These are phyloP conservation scores for Caenorhabditis drosophilae DNA, from an alignment of 2,888 invertebrate genomes.

Conservation along the genomic window DNA sequence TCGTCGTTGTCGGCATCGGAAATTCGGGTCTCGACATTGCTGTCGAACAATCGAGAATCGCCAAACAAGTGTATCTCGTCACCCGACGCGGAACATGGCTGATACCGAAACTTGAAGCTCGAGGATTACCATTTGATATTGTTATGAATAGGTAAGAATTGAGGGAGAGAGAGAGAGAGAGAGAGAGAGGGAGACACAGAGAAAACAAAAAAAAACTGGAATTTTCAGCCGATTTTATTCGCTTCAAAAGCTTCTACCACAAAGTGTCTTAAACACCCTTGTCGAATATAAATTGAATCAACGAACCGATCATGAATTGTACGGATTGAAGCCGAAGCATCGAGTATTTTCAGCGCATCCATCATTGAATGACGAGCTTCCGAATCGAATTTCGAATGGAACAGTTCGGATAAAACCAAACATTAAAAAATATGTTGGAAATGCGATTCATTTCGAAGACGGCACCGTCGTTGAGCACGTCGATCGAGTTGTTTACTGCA, in stretches of 20 bases:
- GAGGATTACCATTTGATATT: constrained; percentile 55
- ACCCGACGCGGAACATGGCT: constrained; percentile 73
- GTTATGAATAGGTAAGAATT: constrained; percentile 45
- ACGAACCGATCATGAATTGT: constrained; percentile 68
- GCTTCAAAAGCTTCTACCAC: constrained; percentile 41
- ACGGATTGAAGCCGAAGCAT: constrained; percentile 70
- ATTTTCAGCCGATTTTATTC: constrained; percentile 35
- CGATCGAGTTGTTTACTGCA: constrained; percentile 70
- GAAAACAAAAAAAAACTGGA: too few species aligned
- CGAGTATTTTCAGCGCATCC: constrained; percentile 55
- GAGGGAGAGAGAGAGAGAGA: too few species aligned
- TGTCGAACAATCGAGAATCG: constrained; percentile 70
- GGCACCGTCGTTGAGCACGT: constrained; percentile 54
- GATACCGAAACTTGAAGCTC: constrained; percentile 70
- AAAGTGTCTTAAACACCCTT: constrained; percentile 35
- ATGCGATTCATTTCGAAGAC: constrained; percentile 57
- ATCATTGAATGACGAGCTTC: constrained; percentile 71
- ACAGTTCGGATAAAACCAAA: constrained; percentile 52
- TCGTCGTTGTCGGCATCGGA: constrained; percentile 72
- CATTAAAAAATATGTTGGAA: constrained; percentile 59
- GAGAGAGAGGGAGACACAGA: too few species aligned
- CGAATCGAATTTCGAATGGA: constrained; percentile 70
- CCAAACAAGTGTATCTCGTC: constrained; percentile 71
- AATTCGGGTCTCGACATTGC: constrained; percentile 72
- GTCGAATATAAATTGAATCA: constrained; percentile 51